Evolutionary conservation across 1,140 invertebrate genomes (phyloP), one percentile per base, ranked within the genome.

Genomic region (Megathymus violae): DNA sequence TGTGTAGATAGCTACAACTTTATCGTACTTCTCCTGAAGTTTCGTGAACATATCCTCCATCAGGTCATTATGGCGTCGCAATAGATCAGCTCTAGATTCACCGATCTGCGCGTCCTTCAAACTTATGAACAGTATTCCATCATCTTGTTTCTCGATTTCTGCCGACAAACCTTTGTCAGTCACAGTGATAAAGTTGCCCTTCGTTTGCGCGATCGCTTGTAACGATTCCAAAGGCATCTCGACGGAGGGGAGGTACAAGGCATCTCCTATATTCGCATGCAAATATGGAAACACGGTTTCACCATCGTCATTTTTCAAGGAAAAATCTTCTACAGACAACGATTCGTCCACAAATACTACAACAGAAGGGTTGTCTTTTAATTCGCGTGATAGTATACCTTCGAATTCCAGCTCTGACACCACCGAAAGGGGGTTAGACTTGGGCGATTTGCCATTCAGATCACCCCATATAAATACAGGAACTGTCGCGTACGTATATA

Each of bases 271-370:
- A 15, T 82, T 83, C 5, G 76, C 54, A 9, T 80, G 80, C 22
- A 91, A 69, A 52, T 84, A 87, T 0, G 81, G 80, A 62, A 85
- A 91, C 0, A 85, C 72, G 0, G 80, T 80, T n/a, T 80, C 74
- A 6, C 88, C 88, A 4, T 85, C 75, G 0, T 47, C 63, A 44
- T 83, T 80, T 76, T 83, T 90, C 14, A 64, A 62, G 15, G 85
- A 88, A 54, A 91, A 85, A 82, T 92, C 91, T 72, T 92, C 91
- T 0, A 91, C 83, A 9, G 89, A 91, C n/a, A 92, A 54, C 0
- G 84, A 85, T 62, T 89, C 80, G 52, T 92, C 91, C 25, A 88
- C 70, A 62, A 91, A 91, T 1, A 91, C 76, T 1, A 88, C 82
- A 0, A 78, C 80, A 31, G 88, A 82, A 0, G 80, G 76, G 16